Conservation (phyloP, 2,797 vertebrate genomes). For the Danio tinwini region DNA sequence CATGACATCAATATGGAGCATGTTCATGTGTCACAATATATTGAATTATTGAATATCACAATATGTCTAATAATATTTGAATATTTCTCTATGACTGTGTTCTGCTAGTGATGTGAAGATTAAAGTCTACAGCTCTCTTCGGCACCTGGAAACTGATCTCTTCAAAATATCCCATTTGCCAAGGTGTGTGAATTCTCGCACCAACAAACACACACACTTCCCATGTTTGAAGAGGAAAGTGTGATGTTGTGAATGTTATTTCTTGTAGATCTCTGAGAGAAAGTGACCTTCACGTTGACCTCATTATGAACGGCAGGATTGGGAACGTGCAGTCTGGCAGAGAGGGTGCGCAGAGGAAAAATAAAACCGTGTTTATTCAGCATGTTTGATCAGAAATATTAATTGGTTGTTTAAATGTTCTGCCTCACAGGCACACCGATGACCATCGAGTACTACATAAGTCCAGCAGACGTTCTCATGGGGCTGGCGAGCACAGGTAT, state of each 20-base stretch:
- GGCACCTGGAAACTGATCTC: constrained; percentile 80
- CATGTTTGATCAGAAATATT: background rate
- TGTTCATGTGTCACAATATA: too few species aligned
- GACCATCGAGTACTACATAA: constrained; percentile 80
- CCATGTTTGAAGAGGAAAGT: background rate
- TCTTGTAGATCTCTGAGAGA: constrained; percentile 65
- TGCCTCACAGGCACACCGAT: constrained; percentile 75
- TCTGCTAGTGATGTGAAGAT: constrained; percentile 76
- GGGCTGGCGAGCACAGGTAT: constrained; percentile 73
- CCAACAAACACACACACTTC: background rate
- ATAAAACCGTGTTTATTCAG: background rate
- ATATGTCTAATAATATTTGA: constrained; percentile 20
- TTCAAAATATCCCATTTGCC: constrained; percentile 75
- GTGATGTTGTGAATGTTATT: background rate
- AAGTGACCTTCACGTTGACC: constrained; percentile 59
- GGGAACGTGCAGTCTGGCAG: constrained; percentile 76
- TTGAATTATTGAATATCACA: too few species aligned
- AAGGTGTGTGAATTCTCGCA: constrained; percentile 70
- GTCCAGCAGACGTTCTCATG: constrained; percentile 71
- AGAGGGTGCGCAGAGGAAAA: constrained; percentile 71
- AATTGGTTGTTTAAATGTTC: background rate
- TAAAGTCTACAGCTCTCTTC: constrained; percentile 79
- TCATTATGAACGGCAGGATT: constrained; percentile 80
- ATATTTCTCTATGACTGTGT: constrained; percentile 18
- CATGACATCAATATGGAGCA: too few species aligned